Percentiles rank a stretch among this genome's conserved stretches.
Conservation (phyloP, 92 coral and sea anemone species). For the Anthopleura xanthogrammica region DNA sequence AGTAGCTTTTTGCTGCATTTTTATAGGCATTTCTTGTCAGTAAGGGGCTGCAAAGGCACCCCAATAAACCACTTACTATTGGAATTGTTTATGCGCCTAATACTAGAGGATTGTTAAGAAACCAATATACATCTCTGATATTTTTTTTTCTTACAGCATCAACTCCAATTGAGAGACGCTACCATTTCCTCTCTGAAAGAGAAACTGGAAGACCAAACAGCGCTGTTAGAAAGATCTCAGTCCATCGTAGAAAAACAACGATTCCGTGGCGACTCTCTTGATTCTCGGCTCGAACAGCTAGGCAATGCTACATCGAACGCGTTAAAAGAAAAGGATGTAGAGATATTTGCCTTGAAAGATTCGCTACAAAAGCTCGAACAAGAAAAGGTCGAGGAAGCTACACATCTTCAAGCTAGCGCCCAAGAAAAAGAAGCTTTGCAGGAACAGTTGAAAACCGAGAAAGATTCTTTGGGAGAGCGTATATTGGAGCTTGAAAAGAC, state of each 20-base stretch:
- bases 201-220: constrained; percentile 49
- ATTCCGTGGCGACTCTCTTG: constrained; percentile 34
- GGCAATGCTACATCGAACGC: constrained; percentile 37
- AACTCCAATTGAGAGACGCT: constrained; percentile 44
- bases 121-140: no score
- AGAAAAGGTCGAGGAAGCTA: constrained; percentile 51
- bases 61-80: no score
- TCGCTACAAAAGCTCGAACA: constrained; percentile 43
- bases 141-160: constrained; percentile 32
- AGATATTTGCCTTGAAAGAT: constrained; percentile 45
- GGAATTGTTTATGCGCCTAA: no score
- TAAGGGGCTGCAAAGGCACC: no score
- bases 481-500: constrained; percentile 19
- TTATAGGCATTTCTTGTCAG: no score
- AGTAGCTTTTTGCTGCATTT: no score
- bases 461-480: constrained; percentile 20
- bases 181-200: constrained; percentile 47
- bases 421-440: constrained; percentile 19
- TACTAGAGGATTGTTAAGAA: no score
- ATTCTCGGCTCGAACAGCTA: constrained; percentile 34
- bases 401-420: constrained; percentile 47
- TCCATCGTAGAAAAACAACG: constrained; percentile 38
- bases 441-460: constrained; percentile 29
- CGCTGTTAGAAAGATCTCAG: constrained; percentile 50
- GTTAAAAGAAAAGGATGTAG: constrained; percentile 51